Percentiles rank a stretch among this genome's conserved stretches.
phyloP scores from a whole-genome alignment of 2,797 vertebrate species.

The Tinamus major region DNA sequence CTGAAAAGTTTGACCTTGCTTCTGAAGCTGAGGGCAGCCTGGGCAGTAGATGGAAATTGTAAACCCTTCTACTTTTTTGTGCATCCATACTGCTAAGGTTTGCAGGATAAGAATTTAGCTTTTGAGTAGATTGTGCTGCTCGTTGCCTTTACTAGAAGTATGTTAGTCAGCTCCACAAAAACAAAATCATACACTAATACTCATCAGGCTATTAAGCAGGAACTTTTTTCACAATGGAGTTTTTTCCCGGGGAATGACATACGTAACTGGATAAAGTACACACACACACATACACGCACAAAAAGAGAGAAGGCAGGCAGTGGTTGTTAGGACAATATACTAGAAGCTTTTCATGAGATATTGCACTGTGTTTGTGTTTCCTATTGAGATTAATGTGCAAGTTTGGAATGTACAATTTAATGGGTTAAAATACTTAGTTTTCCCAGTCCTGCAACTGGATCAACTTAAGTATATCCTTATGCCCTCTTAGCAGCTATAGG shows the following conservation, averaged over 20 bases:
- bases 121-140: neutral
- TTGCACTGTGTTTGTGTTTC: neutral
- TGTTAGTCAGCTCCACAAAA: neutral
- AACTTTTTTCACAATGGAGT: neutral
- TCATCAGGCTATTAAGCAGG: neutral
- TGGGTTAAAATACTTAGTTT: neutral
- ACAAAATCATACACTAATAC: neutral
- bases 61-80: neutral
- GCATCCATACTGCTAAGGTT: neutral
- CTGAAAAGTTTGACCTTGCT: neutral
- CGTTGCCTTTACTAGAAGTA: neutral
- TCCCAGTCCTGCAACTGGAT: neutral
- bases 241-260: neutral
- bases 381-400: neutral
- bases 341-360: neutral
- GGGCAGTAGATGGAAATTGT: neutral
- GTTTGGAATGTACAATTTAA: neutral
- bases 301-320: neutral
- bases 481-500: neutral
- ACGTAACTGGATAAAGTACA: neutral
- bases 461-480: neutral
- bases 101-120: neutral
- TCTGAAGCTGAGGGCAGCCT: neutral
- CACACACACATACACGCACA: too few species aligned
- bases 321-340: neutral